Conservation (phyloP, 2,113 vertebrate species). For the Sander lucioperca region DNA sequence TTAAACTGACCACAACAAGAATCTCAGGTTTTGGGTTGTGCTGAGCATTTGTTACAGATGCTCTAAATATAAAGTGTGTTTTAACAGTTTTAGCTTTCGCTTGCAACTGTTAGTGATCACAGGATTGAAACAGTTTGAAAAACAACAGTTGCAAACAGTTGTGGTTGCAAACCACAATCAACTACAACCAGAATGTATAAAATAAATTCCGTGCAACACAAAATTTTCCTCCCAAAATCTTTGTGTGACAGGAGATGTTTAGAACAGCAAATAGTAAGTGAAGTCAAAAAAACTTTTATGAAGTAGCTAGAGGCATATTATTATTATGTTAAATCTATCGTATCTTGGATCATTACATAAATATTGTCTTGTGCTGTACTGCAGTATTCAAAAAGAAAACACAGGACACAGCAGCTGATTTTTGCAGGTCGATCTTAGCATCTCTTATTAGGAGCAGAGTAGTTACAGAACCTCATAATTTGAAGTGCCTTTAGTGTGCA, state of each 20-base stretch:
- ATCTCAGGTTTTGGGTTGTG: neutral
- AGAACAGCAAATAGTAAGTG: too few species aligned
- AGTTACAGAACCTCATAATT: conserved; percentile 64
- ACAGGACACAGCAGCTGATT: neutral
- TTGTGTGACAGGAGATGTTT: neutral
- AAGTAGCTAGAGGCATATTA: neutral
- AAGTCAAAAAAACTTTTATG: neutral
- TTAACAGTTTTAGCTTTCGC: neutral
- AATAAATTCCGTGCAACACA: neutral
- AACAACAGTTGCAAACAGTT: neutral
- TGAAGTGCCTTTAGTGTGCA: conserved; percentile 44
- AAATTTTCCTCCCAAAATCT: neutral
- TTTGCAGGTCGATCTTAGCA: conserved; percentile 7
- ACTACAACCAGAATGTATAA: neutral
- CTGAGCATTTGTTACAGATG: neutral
- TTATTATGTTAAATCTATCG: neutral
- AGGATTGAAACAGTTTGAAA: neutral
- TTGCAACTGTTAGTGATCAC: neutral
- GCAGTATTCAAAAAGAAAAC: conserved; percentile 12
- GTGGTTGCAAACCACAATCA: neutral
- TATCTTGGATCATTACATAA: neutral
- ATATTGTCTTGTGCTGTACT: neutral
- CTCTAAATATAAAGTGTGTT: neutral
- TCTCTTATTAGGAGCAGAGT: conserved; percentile 27
- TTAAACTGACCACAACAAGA: neutral